Evolutionary conservation across 1,140 invertebrate genomes (phyloP).

Genomic region (Gonatopus flavifemur): DNA sequence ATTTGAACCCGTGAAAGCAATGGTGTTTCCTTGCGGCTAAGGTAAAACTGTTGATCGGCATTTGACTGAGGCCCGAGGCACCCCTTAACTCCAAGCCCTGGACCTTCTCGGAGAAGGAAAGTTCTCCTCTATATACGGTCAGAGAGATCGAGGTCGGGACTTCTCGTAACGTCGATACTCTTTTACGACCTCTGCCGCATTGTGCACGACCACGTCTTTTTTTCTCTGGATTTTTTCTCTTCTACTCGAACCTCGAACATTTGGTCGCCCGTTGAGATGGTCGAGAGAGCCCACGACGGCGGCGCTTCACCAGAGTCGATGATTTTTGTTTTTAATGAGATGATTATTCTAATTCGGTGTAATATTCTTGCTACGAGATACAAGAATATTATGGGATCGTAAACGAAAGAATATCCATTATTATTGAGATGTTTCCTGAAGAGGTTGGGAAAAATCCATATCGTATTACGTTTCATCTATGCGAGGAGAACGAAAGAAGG

Average conservation of each 20-base stretch:
- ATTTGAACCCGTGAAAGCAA: no score
- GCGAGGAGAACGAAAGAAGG: no score
- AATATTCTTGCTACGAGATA: no score
- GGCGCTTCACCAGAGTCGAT: background rate
- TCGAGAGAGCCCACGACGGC: background rate
- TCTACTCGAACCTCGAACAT: conserved; percentile 3
- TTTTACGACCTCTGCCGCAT: conserved; percentile 27
- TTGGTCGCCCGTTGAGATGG: background rate
- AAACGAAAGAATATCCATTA: no score
- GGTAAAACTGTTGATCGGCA: background rate
- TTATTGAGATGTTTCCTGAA: no score
- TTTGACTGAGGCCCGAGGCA: conserved; percentile 5
- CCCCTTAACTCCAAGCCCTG: conserved; percentile 10
- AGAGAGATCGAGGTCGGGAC: conserved; percentile 38
- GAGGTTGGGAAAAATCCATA: no score
- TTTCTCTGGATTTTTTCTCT: background rate
- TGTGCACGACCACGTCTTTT: background rate
- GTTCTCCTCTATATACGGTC: conserved; percentile 21
- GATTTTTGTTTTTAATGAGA: background rate
- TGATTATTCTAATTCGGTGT: no score
- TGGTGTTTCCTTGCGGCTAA: conserved; percentile 6
- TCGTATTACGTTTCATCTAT: no score
- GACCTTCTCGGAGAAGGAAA: conserved; percentile 28
- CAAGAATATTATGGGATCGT: no score
- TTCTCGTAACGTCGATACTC: conserved; percentile 23